Conservation (phyloP, 2,113 vertebrate genomes). For the Talpa occidentalis region DNA sequence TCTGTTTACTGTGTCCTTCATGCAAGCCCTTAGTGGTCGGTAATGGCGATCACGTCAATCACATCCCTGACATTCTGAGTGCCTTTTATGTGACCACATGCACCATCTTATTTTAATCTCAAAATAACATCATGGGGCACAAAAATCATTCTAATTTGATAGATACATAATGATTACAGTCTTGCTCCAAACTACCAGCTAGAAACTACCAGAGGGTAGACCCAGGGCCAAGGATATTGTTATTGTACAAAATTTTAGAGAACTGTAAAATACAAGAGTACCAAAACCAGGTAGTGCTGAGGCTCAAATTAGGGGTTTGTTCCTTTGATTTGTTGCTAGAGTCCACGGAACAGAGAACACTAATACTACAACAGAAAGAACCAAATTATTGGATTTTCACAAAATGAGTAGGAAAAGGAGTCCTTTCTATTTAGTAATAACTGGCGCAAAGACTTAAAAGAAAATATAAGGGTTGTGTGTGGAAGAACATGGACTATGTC, state of each 20-base stretch:
- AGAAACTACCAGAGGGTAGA: neutral
- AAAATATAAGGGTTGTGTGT: neutral
- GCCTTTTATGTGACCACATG: neutral
- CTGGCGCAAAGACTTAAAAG: neutral
- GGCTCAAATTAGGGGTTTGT: neutral
- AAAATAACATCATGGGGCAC: neutral
- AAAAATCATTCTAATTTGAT: neutral
- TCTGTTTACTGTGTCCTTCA: rapidly evolving
- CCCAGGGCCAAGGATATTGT: neutral
- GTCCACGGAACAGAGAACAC: neutral
- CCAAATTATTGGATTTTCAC: neutral
- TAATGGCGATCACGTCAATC: neutral
- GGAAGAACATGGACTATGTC: neutral
- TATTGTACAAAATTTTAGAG: neutral
- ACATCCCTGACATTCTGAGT: neutral
- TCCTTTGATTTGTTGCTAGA: neutral
- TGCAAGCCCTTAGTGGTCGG: neutral
- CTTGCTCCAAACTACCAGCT: neutral
- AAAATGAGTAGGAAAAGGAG: neutral
- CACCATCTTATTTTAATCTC: neutral
- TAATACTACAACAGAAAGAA: neutral
- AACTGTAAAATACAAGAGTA: neutral
- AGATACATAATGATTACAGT: neutral
- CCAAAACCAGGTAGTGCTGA: neutral
- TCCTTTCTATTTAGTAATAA: neutral